These are phyloP conservation scores for Meloidogyne floridensis DNA, from an alignment of 1,140 invertebrate species.

Conservation along the genomic window DNA sequence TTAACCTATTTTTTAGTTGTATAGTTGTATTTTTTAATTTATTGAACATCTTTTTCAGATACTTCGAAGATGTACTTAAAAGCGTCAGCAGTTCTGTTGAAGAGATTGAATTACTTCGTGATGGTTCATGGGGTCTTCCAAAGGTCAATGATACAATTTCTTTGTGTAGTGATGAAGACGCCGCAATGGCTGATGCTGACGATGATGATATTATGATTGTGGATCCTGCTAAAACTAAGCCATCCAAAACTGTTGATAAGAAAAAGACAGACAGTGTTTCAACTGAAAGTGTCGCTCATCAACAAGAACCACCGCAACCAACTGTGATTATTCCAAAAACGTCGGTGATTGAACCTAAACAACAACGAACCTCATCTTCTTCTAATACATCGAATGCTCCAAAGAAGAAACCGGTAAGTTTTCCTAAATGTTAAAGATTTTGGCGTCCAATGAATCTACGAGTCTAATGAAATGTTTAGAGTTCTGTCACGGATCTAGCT, in stretches of 20 bases:
- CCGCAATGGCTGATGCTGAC: constrained; percentile 9
- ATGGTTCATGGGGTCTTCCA: constrained; percentile 49
- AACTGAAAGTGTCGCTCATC: neutral
- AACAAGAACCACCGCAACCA: neutral
- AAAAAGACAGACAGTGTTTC: constrained; percentile 34
- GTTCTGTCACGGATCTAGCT: too few relatives aligned
- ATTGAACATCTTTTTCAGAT: constrained; percentile 71
- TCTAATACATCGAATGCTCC: neutral
- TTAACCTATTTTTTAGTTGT: too few relatives aligned
- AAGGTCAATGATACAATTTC: neutral
- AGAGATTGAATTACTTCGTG: constrained; percentile 59
- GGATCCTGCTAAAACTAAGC: constrained; percentile 4
- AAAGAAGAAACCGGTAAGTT: neutral
- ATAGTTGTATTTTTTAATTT: neutral
- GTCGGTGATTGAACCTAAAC: constrained; percentile 12
- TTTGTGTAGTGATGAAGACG: constrained; percentile 15
- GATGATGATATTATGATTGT: neutral
- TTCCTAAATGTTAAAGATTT: neutral
- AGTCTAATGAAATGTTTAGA: too few relatives aligned
- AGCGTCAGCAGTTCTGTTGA: constrained; percentile 38
- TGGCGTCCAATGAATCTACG: too few relatives aligned
- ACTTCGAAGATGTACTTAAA: constrained; percentile 76
- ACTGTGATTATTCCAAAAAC: constrained; percentile 33
- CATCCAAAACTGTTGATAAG: constrained; percentile 24
- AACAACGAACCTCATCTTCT: neutral